Base-by-base conservation (phyloP, 1,140 invertebrate species). In the Ephestia elutella region DNA sequence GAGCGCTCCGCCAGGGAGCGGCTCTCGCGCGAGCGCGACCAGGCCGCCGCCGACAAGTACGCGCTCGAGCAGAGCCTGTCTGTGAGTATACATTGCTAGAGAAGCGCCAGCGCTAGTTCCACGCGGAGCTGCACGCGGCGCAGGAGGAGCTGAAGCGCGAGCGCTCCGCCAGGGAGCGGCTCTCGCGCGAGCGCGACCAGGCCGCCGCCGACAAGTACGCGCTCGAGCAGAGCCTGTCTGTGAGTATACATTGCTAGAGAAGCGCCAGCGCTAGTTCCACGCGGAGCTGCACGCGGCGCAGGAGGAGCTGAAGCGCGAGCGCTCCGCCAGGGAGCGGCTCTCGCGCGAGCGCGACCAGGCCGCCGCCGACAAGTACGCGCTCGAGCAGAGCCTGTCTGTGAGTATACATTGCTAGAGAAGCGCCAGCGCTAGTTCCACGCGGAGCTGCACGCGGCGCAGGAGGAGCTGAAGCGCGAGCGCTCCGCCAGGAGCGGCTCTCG, bases 201-300 rank as follows among this genome's bases (percentile, higher is more conserved):
- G 21, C 89, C 57, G 90, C 94, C 61, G 92, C 95, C 5, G 95
- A 97, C 74, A 97, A 97, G 80, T 97, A 94, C 70, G 92, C 94
- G 0, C 81, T 96, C 28, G 96, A 98, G 70, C 96, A 97, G 82
- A 93, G 93, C 62, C 82, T 97, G 18, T 93, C 95, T 80, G 96
- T 97, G 88, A 93, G 93, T 91, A 17, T 49, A 49, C 13, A 15
- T 49, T 98, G 28, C 90, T 99, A n/a, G 97, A 99, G 86, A 97
- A 98, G 84, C 97, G 97, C 70, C 97, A 98, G 84, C 92, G 96
- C 74, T 95, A 95, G 90, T 97, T 97, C 86, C 96, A 98, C 89
- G 91, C 93, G n/a, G 96, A 98, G 78, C 92, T 96, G 17, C 93
- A n/a, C n/a, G n/a, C n/a, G n/a, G n/a, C n/a, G n/a, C n/a, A n/a